These are phyloP conservation scores for Synodontis membranacea DNA, from an alignment of 2,113 vertebrate species.

Conservation along the genomic window DNA sequence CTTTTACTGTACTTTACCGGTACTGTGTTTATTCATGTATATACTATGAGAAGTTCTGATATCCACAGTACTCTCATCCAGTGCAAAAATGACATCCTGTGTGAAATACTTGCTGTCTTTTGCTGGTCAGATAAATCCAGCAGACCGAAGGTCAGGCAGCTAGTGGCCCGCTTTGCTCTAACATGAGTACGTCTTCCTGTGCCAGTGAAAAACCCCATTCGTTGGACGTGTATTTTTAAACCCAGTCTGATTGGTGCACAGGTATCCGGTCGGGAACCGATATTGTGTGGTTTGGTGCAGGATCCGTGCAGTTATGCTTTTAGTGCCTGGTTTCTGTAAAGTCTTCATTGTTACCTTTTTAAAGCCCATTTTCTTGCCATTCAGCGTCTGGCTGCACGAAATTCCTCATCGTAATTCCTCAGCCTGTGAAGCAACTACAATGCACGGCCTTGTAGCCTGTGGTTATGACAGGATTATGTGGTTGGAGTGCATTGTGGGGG, in stretches of 20 bases:
- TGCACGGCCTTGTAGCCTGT: constrained; percentile 26
- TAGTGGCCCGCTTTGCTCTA: background rate
- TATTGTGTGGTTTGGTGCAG: background rate
- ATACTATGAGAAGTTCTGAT: background rate
- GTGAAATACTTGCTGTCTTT: background rate
- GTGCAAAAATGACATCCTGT: background rate
- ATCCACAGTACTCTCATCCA: background rate
- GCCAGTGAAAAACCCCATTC: background rate
- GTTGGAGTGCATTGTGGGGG: constrained; percentile 15
- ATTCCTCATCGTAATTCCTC: constrained; percentile 5
- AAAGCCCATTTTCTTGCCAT: constrained; percentile 16
- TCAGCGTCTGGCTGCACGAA: constrained; percentile 13
- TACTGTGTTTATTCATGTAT: background rate
- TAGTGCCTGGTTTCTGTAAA: background rate
- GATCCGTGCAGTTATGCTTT: background rate
- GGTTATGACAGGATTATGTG: constrained; percentile 35
- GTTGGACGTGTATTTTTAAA: background rate
- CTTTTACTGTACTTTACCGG: background rate
- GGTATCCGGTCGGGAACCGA: constrained; percentile 16
- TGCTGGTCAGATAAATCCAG: background rate
- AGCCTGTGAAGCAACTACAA: constrained; percentile 17
- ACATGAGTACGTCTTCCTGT: background rate
- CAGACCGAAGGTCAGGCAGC: background rate
- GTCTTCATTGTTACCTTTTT: constrained; percentile 38
- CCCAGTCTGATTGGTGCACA: background rate